A percentile compares a stretch with the other conserved stretches of the same genome.
Conservation (phyloP, 2,113 vertebrate species). For the Saimiri boliviensis region DNA sequence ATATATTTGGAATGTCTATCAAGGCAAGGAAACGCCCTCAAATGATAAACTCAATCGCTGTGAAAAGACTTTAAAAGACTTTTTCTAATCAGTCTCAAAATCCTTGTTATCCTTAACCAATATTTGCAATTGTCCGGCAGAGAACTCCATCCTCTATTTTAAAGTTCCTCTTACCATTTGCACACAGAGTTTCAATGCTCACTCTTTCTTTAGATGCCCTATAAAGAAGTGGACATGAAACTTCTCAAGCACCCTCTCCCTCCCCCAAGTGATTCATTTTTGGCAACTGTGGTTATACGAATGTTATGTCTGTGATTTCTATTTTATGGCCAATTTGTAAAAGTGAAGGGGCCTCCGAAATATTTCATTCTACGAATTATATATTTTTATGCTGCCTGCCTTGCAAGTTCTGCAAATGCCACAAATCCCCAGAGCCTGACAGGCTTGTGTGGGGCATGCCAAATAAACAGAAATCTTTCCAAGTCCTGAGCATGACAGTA, state of each 20-base stretch:
- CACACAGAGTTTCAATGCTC: neutral
- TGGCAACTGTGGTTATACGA: slow-evolving; percentile 46
- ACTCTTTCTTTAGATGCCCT: neutral
- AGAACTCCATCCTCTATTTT: neutral
- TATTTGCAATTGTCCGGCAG: neutral
- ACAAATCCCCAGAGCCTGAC: slow-evolving; percentile 60
- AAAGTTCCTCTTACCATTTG: neutral
- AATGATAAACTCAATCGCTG: neutral
- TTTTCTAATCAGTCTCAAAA: neutral
- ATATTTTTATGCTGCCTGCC: slow-evolving; percentile 67
- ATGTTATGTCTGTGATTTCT: slow-evolving; percentile 75
- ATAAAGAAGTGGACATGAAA: neutral
- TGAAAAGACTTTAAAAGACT: neutral
- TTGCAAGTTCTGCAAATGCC: slow-evolving; percentile 73
- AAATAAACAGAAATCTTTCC: slow-evolving; percentile 71
- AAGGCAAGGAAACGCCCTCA: neutral
- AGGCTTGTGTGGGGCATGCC: slow-evolving; percentile 46
- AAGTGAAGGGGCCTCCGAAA: slow-evolving; percentile 70
- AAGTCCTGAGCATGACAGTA: slow-evolving; percentile 48
- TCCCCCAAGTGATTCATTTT: slow-evolving; percentile 37
- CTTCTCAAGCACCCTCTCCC: neutral
- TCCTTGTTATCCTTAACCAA: neutral
- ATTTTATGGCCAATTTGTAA: slow-evolving; percentile 74
- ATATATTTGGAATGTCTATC: neutral
- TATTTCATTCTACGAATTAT: slow-evolving; percentile 67